A percentile compares a stretch with the other conserved stretches of the same genome.
phyloP scores from a whole-genome alignment of 2,888 invertebrate genomes.

The Ptilodon capucinus region DNA sequence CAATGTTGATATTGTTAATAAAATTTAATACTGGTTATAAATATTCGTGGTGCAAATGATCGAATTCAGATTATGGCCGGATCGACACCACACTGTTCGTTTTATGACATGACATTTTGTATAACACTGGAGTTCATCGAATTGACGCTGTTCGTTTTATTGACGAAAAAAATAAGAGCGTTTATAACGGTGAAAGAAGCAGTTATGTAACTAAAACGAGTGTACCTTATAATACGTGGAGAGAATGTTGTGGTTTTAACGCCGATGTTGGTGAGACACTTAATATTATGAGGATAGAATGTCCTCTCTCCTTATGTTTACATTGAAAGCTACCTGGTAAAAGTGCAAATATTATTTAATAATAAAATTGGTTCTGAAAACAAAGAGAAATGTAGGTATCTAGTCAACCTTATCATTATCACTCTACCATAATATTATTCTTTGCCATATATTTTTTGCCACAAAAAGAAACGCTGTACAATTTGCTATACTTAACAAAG shows the following conservation, averaged over 20 bases:
- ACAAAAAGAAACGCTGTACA: too few species aligned
- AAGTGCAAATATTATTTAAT: too few species aligned
- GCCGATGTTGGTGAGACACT: background rate
- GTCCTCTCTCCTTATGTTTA: background rate
- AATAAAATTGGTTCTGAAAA: too few species aligned
- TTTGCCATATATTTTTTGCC: too few species aligned
- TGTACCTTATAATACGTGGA: constrained; percentile 8
- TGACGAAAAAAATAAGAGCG: constrained; percentile 17
- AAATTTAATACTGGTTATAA: constrained; percentile 9
- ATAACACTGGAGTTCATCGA: constrained; percentile 16
- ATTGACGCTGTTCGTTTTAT: constrained; percentile 26
- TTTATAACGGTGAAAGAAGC: constrained; percentile 26
- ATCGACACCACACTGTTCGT: constrained; percentile 19
- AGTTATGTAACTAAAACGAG: constrained; percentile 11
- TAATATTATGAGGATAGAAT: background rate
- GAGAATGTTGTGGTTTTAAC: background rate
- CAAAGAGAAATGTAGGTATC: too few species aligned
- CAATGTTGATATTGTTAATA: background rate
- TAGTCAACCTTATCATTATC: too few species aligned
- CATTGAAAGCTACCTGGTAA: too few species aligned
- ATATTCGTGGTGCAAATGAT: constrained; percentile 23
- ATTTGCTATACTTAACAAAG: too few species aligned
- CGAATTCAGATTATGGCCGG: constrained; percentile 24
- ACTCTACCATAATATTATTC: too few species aligned
- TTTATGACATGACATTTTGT: background rate